Base-by-base conservation (phyloP, 2,797 vertebrate genomes). In the Ptychadena robeensis region DNA sequence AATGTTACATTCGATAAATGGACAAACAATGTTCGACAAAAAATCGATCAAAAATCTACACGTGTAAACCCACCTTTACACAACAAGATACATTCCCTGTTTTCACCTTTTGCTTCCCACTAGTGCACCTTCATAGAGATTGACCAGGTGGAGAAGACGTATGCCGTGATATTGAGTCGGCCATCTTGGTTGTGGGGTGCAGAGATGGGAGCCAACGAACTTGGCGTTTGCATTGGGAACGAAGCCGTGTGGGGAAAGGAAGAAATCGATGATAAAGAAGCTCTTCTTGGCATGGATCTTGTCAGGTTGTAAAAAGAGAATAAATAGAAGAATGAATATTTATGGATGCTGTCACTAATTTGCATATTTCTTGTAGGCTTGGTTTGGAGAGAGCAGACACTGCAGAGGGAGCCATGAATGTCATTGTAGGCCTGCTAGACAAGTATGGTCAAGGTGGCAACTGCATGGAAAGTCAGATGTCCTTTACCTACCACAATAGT, bases 161-260 rank as follows among this genome's bases (percentile, higher is more conserved):
- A 95, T 61, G 96, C 96, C 40, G 94, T 99, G 80, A 93, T 98
- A 11, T 89, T 99, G 89, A 99, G 98, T 90, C 95, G 92, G 34
- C 98, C 97, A n/a, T 93, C 98, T 0, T 99, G 98, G 98, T 89
- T 99, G 38, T 99, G 98, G 98, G 98, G 98, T 0, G 97, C 98
- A 15, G 98, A 99, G 90, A 99, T 99, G 98, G 98, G 98, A 0
- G 96, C 97, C 35, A 99, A 99, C 85, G 96, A 99, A 82, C 94
- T 96, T 85, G 96, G 97, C 85, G 94, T 99, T 77, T 99, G 98
- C 87, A 95, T 99, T 86, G 98, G 98, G 28, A 99, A 99, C 78
- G 98, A 99, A 88, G 98, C 98, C 0, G 95, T 99, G n/a, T 99
- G 98, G 98, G 96, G 97, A 66, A 93, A 91, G 90, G 96, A 97